Percentiles rank a stretch among this genome's conserved stretches.
Evolutionary conservation across 2,113 vertebrate species (phyloP).

Genomic region (Thalassarche chlororhynchos): DNA sequence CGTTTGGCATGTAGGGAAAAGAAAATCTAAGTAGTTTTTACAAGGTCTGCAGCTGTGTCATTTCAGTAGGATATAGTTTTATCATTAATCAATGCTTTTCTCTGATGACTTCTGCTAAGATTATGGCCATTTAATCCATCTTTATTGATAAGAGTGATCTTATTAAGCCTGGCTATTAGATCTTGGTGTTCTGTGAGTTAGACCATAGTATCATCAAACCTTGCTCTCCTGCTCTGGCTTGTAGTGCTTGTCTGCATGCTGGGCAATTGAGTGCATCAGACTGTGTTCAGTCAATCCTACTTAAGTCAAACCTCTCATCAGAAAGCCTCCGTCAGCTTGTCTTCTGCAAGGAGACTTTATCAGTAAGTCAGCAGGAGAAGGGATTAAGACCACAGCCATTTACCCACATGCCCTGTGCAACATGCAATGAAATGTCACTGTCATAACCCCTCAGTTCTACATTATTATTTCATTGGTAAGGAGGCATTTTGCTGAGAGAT

Average conservation of each 20-base stretch:
- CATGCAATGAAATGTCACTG: background rate
- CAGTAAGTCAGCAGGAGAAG: background rate
- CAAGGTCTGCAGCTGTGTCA: slow-evolving; percentile 48
- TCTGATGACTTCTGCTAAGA: slow-evolving; percentile 24
- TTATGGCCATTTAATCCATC: background rate
- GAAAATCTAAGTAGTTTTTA: background rate
- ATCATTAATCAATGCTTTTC: slow-evolving; percentile 42
- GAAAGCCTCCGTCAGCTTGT: background rate
- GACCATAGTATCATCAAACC: background rate
- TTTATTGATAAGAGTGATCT: slow-evolving; percentile 11
- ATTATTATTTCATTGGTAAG: background rate
- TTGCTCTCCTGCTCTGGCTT: background rate
- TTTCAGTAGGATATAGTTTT: slow-evolving; percentile 19
- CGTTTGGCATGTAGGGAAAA: slow-evolving; percentile 54
- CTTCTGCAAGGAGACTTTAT: background rate
- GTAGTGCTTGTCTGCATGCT: background rate
- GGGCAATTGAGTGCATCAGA: background rate
- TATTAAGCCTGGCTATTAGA: background rate
- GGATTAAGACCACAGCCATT: background rate
- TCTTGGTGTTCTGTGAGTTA: background rate
- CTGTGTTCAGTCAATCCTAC: background rate
- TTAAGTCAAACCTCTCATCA: background rate
- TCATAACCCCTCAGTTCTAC: background rate
- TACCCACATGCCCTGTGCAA: background rate
- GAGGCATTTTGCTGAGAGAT: background rate